These are phyloP conservation scores for Dolichallabes microphthalmus DNA, from an alignment of 2,113 vertebrate genomes.

Conservation along the genomic window DNA sequence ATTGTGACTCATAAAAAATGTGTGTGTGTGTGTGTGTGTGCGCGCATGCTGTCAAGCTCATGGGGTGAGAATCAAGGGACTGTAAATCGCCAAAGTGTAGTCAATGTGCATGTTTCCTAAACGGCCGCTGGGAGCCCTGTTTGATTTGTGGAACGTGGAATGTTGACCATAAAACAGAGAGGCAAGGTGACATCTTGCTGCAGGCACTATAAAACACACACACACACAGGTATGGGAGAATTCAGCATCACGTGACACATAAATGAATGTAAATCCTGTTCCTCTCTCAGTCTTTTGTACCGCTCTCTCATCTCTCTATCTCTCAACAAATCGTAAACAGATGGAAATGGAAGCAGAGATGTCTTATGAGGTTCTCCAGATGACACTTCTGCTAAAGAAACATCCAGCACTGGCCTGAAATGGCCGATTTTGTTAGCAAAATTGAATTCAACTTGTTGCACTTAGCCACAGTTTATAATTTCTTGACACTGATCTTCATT, in stretches of 20 bases:
- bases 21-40: conserved; percentile 15
- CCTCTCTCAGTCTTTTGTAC: not conserved
- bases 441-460: not conserved
- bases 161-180: conserved; percentile 12
- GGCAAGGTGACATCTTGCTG: not conserved
- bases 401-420: conserved; percentile 15
- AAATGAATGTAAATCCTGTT: not conserved
- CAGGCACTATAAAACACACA: conserved; percentile 6
- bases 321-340: conserved; percentile 51
- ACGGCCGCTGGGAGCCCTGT: not conserved
- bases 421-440: not conserved
- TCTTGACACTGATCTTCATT: not conserved
- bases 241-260: not conserved
- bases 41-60: not conserved
- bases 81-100: conserved; percentile 8
- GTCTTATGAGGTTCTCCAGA: conserved; percentile 43
- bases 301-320: not conserved
- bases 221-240: not conserved
- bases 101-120: conserved; percentile 38
- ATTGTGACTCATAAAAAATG: conserved; percentile 21
- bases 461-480: not conserved
- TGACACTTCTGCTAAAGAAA: conserved; percentile 46
- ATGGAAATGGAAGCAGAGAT: conserved; percentile 48
- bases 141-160: conserved; percentile 22
- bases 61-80: conserved; percentile 17